Evolutionary conservation across 2,113 vertebrate genomes (phyloP).

Genomic region (Origma solitaria): DNA sequence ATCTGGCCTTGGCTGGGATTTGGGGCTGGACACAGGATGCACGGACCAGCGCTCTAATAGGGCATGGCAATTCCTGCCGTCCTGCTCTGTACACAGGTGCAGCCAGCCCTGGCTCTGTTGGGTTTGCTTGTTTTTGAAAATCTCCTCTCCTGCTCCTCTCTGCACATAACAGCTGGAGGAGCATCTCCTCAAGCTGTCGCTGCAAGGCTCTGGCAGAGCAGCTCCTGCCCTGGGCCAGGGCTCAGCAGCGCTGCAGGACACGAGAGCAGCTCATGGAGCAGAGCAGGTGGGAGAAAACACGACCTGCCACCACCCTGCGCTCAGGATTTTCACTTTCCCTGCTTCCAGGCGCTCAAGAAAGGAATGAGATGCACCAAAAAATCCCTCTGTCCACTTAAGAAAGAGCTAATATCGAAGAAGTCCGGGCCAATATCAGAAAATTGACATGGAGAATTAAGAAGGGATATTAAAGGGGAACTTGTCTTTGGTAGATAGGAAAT

Average conservation of each 20-base stretch:
- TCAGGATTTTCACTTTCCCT: not conserved
- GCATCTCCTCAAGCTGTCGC: not conserved
- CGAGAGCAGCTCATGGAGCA: not conserved
- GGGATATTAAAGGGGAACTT: not conserved
- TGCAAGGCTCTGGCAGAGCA: slow-evolving; percentile 20
- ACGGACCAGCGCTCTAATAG: not conserved
- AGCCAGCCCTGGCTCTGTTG: not conserved
- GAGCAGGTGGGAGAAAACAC: not conserved
- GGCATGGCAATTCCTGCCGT: not conserved
- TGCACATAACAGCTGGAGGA: not conserved
- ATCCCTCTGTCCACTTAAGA: not conserved
- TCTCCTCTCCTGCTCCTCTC: not conserved
- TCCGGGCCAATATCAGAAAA: not conserved
- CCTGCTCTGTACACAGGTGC: slow-evolving; percentile 14
- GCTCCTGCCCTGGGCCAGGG: not conserved
- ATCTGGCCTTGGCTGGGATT: not conserved
- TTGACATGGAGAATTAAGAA: not conserved
- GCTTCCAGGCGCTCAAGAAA: not conserved
- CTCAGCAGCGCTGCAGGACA: not conserved
- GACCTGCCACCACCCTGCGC: not conserved
- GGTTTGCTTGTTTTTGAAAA: not conserved
- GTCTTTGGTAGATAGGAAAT: not conserved
- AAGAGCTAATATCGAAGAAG: not conserved
- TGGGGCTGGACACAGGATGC: not conserved
- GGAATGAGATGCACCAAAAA: not conserved